These are phyloP conservation scores for Morone chrysops DNA, from an alignment of 2,113 vertebrate species.

Conservation along the genomic window DNA sequence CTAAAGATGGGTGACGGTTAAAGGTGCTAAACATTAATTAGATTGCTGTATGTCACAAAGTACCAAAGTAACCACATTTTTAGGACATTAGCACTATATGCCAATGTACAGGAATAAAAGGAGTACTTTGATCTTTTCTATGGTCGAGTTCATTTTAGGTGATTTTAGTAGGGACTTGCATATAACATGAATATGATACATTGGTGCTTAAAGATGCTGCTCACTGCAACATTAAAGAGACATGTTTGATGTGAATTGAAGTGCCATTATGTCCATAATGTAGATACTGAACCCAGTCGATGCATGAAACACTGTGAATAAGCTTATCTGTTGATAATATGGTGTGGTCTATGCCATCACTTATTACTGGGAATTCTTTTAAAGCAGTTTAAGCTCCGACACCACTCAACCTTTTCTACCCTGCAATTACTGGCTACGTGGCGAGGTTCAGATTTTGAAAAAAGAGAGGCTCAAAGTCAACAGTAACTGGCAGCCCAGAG, in stretches of 20 bases:
- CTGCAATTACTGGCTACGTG: conserved; percentile 60
- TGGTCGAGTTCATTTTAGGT: neutral
- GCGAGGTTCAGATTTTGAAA: conserved; percentile 56
- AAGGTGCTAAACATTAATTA: neutral
- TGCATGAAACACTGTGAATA: conserved; percentile 1
- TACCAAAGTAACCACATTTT: neutral
- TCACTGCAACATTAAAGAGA: neutral
- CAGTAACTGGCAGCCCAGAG: conserved; percentile 46
- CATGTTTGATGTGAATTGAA: no score
- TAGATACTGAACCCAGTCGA: neutral
- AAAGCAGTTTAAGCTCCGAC: conserved; percentile 48
- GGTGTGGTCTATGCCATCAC: conserved; percentile 23
- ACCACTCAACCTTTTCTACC: conserved; percentile 35
- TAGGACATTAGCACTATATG: neutral
- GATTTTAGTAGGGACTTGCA: neutral
- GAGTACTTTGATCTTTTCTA: neutral
- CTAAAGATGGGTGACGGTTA: neutral
- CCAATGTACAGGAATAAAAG: neutral
- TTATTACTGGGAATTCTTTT: conserved; percentile 32
- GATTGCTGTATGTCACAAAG: neutral
- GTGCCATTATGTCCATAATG: neutral
- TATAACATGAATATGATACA: neutral
- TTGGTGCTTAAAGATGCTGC: neutral
- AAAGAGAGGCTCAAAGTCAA: conserved; percentile 51
- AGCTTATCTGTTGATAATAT: conserved; percentile 36